Base-by-base conservation (phyloP, 2,113 vertebrate genomes). In the Malurus melanocephalus region DNA sequence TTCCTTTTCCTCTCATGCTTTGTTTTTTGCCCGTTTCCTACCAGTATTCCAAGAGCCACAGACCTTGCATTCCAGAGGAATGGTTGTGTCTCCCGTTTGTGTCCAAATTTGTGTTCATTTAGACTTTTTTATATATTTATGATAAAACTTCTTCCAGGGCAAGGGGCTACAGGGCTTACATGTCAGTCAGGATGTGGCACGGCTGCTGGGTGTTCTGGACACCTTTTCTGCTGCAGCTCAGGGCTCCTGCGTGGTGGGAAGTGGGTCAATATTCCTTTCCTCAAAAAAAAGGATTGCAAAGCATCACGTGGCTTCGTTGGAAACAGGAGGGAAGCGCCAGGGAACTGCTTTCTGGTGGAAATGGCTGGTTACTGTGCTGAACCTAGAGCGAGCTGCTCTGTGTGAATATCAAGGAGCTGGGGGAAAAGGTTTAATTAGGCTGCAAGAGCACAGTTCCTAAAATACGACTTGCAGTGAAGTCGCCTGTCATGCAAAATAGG, bases 401-500 rank as follows among this genome's bases (percentile, higher is more conserved):
- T 59, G 84, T 71, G 90, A 79, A 43, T 45, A 55, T 55, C 32
- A 14, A 88, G 93, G 90, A 94, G 93, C 80, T 90, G 86, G 88
- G 84, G 84, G 73, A 71, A 61, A 52, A 68, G 84, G 78, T 93
- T 95, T 86, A 78, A 88, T 72, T 69, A 66, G 78, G 72, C 92
- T 85, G 80, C 74, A 49, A n/a, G 71, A 82, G 81, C 78, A 40
- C 16, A 2, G 80, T 72, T 93, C 84, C 86, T 93, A 80, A 94
- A 94, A 79, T 77, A 85, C 32, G 2, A 67, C 90, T 61, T 32
- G 64, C 71, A 13, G 80, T 76, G 2, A 77, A 94, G 92, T 85
- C 45, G 75, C 84, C 88, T 87, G 80, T 90, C 90, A 90, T 96
- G 90, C 93, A 95, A 93, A 96, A 90, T 85, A 92, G 94, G 92